Percentiles rank a stretch among this genome's conserved stretches.
These are phyloP conservation scores for Mastigias papua DNA, from an alignment of 30 jellyfish, hydroid and myxozoan species.

Conservation along the genomic window DNA sequence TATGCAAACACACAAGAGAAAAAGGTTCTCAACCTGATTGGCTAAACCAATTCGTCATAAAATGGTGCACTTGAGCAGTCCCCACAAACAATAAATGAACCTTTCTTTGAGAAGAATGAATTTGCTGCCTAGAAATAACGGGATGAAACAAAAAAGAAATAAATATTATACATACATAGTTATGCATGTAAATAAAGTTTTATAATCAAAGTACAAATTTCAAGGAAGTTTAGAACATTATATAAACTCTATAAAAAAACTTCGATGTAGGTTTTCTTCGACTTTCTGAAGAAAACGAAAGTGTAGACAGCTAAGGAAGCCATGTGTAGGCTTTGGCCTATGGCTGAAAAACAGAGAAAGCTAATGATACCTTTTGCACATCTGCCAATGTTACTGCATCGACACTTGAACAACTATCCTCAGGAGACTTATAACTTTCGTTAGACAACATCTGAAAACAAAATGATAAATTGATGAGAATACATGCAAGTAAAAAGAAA, in stretches of 20 bases:
- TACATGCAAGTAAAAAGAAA: too few relatives aligned
- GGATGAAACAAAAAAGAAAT: not conserved
- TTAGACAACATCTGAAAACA: conserved; percentile 4
- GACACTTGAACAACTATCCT: conserved; percentile 6
- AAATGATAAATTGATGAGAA: not conserved
- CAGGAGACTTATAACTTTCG: conserved; percentile 7
- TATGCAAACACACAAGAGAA: not conserved
- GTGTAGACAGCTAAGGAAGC: not conserved
- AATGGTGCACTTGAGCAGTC: conserved; percentile 23
- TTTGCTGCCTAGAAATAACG: not conserved
- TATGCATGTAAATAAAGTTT: too few relatives aligned
- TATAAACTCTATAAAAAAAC: too few relatives aligned
- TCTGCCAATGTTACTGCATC: conserved; percentile 21
- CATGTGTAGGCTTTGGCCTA: not conserved
- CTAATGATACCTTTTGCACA: conserved; percentile 9
- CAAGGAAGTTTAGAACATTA: not conserved
- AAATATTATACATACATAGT: too few relatives aligned
- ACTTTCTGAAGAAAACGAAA: not conserved
- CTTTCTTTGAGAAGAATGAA: not conserved
- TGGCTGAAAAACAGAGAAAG: not conserved
- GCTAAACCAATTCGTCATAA: conserved; percentile 10
- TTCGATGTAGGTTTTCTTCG: not conserved
- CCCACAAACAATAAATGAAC: conserved; percentile 16
- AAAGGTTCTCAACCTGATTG: not conserved
- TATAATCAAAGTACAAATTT: too few relatives aligned